Percentiles rank a stretch among this genome's conserved stretches.
phyloP scores from a whole-genome alignment of 2,888 invertebrate species.

The Tetragonula carbonaria region DNA sequence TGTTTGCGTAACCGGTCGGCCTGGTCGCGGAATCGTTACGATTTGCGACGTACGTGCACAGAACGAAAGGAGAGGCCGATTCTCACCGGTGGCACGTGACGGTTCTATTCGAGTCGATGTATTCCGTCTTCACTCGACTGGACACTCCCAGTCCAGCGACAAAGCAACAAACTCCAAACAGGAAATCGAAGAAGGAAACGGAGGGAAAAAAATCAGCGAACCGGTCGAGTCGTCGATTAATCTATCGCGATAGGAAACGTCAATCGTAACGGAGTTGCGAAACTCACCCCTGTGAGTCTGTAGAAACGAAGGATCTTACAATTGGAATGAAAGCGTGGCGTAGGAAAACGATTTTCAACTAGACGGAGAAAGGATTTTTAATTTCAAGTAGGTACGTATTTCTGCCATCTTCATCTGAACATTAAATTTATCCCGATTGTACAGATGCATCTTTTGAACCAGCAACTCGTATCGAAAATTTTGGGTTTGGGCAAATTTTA shows the following conservation, averaged over 20 bases:
- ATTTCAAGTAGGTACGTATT: too few relatives aligned
- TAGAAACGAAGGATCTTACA: not conserved
- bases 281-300: not conserved
- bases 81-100: constrained; percentile 44
- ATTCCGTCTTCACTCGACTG: constrained; percentile 27
- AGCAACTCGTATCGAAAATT: not conserved
- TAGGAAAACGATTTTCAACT: too few relatives aligned
- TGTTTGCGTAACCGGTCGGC: constrained; percentile 54
- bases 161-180: constrained; percentile 14
- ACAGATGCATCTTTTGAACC: not conserved
- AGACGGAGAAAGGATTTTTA: too few relatives aligned
- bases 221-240: constrained; percentile 62
- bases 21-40: constrained; percentile 53
- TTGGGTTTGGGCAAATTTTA: too few relatives aligned
- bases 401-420: too few relatives aligned
- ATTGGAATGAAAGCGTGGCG: too few relatives aligned
- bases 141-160: constrained; percentile 45
- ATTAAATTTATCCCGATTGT: too few relatives aligned
- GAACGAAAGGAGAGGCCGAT: constrained; percentile 45
- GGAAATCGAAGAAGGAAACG: constrained; percentile 1
- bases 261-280: not conserved
- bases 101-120: constrained; percentile 45
- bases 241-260: constrained; percentile 57
- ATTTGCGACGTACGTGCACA: constrained; percentile 47
- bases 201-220: constrained; percentile 36